A percentile compares a stretch with the other conserved stretches of the same genome.
phyloP scores from a whole-genome alignment of 2,888 invertebrate genomes.

The Chymomyza procnemis region DNA sequence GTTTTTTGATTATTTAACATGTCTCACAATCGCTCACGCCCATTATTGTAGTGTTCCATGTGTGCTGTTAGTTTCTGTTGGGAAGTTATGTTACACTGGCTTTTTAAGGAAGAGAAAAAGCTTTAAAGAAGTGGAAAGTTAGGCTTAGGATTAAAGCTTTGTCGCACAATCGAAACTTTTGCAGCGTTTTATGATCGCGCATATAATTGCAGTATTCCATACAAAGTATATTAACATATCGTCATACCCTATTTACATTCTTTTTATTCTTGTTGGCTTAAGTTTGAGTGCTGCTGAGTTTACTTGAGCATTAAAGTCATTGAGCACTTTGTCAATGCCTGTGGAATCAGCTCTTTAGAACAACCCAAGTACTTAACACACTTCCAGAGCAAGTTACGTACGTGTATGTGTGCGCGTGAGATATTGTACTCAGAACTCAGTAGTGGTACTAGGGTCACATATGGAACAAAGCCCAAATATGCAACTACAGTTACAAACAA shows the following conservation, averaged over 20 bases:
- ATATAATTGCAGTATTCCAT: background rate
- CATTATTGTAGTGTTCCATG: too few species aligned
- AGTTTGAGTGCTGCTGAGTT: background rate
- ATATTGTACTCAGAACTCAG: background rate
- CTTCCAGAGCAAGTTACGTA: background rate
- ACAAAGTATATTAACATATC: conserved; percentile 23
- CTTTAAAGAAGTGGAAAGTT: too few species aligned
- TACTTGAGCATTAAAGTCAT: background rate
- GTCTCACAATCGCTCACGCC: too few species aligned
- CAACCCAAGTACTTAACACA: background rate
- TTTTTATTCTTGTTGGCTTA: background rate
- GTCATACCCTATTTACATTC: background rate
- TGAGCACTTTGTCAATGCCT: background rate
- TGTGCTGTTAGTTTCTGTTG: too few species aligned
- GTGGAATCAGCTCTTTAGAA: background rate
- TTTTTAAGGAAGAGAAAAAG: too few species aligned
- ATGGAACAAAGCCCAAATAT: background rate
- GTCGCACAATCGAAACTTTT: too few species aligned
- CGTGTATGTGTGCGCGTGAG: background rate
- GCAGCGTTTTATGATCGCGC: too few species aligned
- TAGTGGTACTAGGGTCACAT: background rate
- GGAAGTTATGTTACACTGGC: too few species aligned
- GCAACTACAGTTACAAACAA: background rate
- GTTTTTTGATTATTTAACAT: too few species aligned
- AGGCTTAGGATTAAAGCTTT: too few species aligned